Evolutionary conservation across 2,888 invertebrate genomes (phyloP).

Genomic region (Lepidocyrtinus sp.): DNA sequence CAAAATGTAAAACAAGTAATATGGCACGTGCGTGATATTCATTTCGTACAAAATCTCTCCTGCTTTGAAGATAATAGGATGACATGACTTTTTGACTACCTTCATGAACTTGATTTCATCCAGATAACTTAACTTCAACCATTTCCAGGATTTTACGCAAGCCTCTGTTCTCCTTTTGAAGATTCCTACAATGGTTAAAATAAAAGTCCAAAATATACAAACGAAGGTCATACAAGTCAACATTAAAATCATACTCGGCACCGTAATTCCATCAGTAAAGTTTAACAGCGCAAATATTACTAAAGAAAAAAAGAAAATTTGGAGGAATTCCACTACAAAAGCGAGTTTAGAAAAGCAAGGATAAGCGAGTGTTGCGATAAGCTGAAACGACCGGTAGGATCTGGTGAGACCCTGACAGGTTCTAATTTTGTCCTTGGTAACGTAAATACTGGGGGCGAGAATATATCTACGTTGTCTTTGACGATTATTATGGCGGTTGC

Average conservation of each 20-base stretch:
- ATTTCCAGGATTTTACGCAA: constrained; percentile 33
- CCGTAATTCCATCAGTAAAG: background rate
- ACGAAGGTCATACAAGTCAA: background rate
- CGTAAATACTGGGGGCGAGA: background rate
- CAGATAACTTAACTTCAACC: constrained; percentile 18
- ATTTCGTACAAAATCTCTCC: constrained; percentile 34
- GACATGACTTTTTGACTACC: constrained; percentile 25
- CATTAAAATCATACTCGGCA: background rate
- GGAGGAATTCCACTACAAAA: constrained; percentile 9
- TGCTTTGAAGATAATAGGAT: constrained; percentile 22
- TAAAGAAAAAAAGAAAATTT: background rate
- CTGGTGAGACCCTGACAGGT: constrained; percentile 23
- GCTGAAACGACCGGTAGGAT: constrained; percentile 32
- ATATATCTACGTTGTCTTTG: too few species aligned
- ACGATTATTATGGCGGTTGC: too few species aligned
- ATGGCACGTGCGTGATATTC: constrained; percentile 34
- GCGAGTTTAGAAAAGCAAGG: constrained; percentile 27
- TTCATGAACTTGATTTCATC: constrained; percentile 26
- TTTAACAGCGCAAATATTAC: background rate
- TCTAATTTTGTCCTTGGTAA: constrained; percentile 33
- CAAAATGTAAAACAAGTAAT: background rate
- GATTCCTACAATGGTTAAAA: constrained; percentile 21
- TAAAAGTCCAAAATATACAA: constrained; percentile 17
- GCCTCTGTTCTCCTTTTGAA: constrained; percentile 21
- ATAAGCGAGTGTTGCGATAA: constrained; percentile 22